Base-by-base conservation (phyloP, 2,797 vertebrate species). In the Gouania willdenowi region DNA sequence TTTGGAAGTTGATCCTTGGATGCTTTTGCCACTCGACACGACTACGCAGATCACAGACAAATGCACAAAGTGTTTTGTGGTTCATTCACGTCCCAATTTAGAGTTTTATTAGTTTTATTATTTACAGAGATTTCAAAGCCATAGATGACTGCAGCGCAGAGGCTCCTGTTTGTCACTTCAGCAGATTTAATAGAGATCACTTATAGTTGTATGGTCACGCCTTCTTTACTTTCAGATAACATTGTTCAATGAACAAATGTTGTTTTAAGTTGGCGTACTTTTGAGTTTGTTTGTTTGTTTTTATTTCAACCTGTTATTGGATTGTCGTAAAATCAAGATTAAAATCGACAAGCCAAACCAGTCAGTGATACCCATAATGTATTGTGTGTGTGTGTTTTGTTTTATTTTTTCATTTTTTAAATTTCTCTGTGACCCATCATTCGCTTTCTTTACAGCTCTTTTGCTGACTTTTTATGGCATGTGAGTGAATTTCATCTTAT, bases 401-500 rank as follows among this genome's bases (percentile, higher is more conserved):
- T 48, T 12, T 12, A 33, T 39, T 9, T 6, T 43, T 49, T 50
- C 15, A 5, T 36, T 13, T 42, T 41, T 30, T 22, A 41, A 4
- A 41, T 47, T 36, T 44, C 20, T 28, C 29, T 45, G 29, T 28
- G n/a, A 50, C 54, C 17, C 6, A 25, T 5, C n/a, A 50, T 52
- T 16, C 6, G 24, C 4, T 47, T 72, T 77, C 74, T 62, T 27
- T 66, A 73, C 2, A 6, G 56, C 30, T 47, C 7, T 63, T 78
- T 66, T 52, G 57, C 41, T 47, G 51, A 23, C 33, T 30, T 21
- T 42, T 22, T n/a, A n/a, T n/a, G n/a, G n/a, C n/a, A n/a, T n/a
- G n/a, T n/a, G n/a, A n/a, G n/a, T n/a, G n/a, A n/a, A n/a, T n/a
- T n/a, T n/a, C n/a, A n/a, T n/a, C n/a, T n/a, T n/a, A n/a, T n/a